Conservation (phyloP, 2,797 vertebrate species). For the Mionectes olivaceus region DNA sequence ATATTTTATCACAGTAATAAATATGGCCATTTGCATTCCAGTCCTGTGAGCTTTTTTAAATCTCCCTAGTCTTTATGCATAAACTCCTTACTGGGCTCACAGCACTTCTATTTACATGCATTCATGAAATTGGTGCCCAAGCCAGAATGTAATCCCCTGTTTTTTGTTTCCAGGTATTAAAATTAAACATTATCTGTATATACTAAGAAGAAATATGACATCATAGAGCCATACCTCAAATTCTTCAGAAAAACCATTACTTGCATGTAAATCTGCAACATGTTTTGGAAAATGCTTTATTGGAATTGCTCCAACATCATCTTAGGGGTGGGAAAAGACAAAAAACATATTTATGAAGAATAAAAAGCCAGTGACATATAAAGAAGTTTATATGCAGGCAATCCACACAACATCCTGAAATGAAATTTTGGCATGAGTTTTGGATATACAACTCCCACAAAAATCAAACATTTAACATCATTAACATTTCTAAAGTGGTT, state of each 20-base stretch:
- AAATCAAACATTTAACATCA: not conserved
- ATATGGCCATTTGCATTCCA: not conserved
- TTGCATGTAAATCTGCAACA: conserved; percentile 90
- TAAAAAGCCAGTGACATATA: conserved; percentile 18
- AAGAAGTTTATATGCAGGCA: conserved; percentile 13
- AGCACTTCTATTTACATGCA: not conserved
- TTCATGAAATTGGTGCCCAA: not conserved
- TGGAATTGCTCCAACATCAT: conserved; percentile 85
- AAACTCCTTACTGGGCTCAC: not conserved
- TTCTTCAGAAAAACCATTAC: conserved; percentile 88
- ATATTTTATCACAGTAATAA: not conserved
- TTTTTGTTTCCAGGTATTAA: not conserved
- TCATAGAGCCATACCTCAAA: conserved; percentile 89
- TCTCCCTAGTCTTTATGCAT: not conserved
- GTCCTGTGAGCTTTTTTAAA: not conserved
- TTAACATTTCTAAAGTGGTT: not conserved
- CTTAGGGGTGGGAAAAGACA: conserved; percentile 71
- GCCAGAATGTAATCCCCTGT: not conserved
- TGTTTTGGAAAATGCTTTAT: conserved; percentile 91
- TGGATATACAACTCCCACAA: not conserved
- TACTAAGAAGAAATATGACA: conserved; percentile 47
- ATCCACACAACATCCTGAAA: conserved; percentile 42
- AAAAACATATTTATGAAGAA: conserved; percentile 61
- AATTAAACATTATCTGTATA: not conserved
- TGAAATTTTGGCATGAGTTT: not conserved